Percentiles rank a stretch among this genome's conserved stretches.
Conservation (phyloP, 2,888 invertebrate species). For the Drosophila prolongata region DNA sequence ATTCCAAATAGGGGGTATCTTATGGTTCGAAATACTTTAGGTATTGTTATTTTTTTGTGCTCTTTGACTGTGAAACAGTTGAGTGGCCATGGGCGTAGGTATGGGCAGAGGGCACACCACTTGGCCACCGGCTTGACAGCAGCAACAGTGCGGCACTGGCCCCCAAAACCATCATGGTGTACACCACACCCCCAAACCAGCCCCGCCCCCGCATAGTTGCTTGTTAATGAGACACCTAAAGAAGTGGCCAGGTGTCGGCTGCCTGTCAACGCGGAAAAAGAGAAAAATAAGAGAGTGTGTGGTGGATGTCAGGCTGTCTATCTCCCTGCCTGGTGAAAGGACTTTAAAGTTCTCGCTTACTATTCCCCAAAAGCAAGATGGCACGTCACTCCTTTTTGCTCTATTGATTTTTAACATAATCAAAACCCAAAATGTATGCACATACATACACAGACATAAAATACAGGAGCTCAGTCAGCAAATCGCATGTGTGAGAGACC, state of each 20-base stretch:
- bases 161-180: constrained; percentile 31
- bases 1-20: constrained; percentile 7
- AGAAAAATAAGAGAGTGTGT: constrained; percentile 52
- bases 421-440: constrained; percentile 76
- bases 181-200: background rate
- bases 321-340: constrained; percentile 4
- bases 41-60: constrained; percentile 21
- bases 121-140: constrained; percentile 37
- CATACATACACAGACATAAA: constrained; percentile 41
- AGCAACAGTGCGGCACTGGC: constrained; percentile 34
- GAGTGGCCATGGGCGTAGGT: constrained; percentile 63
- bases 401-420: constrained; percentile 84
- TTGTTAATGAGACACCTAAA: constrained; percentile 66
- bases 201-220: constrained; percentile 24
- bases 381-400: constrained; percentile 79
- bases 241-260: constrained; percentile 36
- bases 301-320: constrained; percentile 29
- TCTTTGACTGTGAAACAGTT: constrained; percentile 62
- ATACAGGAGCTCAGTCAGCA: constrained; percentile 49
- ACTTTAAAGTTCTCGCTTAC: constrained; percentile 31
- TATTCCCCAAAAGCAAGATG: constrained; percentile 12
- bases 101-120: background rate
- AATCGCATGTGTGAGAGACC: constrained; percentile 23
- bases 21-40: background rate
- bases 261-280: constrained; percentile 31